Evolutionary conservation across 2,113 vertebrate species (phyloP), one percentile per base, ranked within the genome.

Genomic region (Forbesichthys papilliferus): DNA sequence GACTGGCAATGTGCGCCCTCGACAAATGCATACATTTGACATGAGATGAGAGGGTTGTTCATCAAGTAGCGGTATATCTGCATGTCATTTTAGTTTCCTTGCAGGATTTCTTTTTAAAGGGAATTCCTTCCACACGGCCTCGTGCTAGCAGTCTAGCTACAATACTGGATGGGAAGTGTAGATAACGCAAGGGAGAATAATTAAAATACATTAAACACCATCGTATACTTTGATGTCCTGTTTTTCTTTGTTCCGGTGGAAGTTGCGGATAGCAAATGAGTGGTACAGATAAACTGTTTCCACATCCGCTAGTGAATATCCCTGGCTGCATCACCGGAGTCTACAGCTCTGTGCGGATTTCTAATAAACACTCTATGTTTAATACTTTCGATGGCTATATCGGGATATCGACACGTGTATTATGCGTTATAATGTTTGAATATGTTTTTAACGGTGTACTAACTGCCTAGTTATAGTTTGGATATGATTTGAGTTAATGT

Each of bases 211-310:
- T 20, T 10, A 6, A 34, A 33, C 10, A 11, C n/a, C n/a, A 27
- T 34, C 3, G 27, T 33, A 18, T 58, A 58, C 20, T 58, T 33
- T 58, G 18, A 48, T 27, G 11, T 27, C n/a, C 16, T 33, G 9
- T 64, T 51, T 64, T n/a, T 20, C 47, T 64, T 64, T 64, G 61
- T 64, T 64, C 61, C 61, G 61, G 61, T 64, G 61, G 48, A 63
- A 63, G 61, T 49, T 47, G 60, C 36, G 36, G 60, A 61, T 47
- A 61, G 42, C 34, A 60, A 60, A 60, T 14, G 33, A 60, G 33
- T 42, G 42, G 14, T 8, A 27, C 59, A 61, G 6, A 18, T 48
- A 18, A 48, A 9, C 60, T 62, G 33, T 62, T 51, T 64, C 61
- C 61, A 64, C 61, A 64, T 64, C 61, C 61, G 61, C 61, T 64